Evolutionary conservation across 2,113 vertebrate genomes (phyloP).

Genomic region (Psilopogon haemacephalus): DNA sequence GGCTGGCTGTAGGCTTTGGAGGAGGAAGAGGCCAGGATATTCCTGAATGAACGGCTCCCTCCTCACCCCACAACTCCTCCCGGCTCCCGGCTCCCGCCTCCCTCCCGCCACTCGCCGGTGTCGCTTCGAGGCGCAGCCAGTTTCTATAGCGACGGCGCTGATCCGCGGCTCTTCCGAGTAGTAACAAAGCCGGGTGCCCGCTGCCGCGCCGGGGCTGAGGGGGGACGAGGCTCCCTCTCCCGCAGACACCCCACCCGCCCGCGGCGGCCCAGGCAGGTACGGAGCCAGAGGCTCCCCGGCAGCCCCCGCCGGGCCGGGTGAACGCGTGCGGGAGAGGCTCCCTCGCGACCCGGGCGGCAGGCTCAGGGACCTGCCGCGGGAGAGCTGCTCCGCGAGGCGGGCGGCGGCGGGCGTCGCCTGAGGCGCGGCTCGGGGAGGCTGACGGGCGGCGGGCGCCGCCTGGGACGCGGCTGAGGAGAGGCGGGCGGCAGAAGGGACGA

Average conservation of each 20-base stretch:
- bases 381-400: background rate
- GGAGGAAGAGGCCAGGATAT: background rate
- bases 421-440: background rate
- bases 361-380: background rate
- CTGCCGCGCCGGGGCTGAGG: background rate
- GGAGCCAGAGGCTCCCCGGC: background rate
- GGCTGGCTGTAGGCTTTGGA: background rate
- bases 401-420: background rate
- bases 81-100: background rate
- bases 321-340: background rate
- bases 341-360: background rate
- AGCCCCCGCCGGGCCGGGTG: background rate
- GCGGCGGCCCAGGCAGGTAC: slow-evolving; percentile 14
- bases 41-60: slow-evolving; percentile 52
- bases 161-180: slow-evolving; percentile 47
- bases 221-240: background rate
- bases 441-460: background rate
- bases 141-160: slow-evolving; percentile 70
- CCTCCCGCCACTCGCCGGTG: slow-evolving; percentile 30
- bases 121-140: slow-evolving; percentile 47
- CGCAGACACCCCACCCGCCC: background rate
- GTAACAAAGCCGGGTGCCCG: slow-evolving; percentile 57
- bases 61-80: background rate
- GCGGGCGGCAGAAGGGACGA: background rate
- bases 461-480: background rate